Percentiles rank a stretch among this genome's conserved stretches.
phyloP scores from a whole-genome alignment of 2,888 invertebrate species.

The Crioceris asparagi region DNA sequence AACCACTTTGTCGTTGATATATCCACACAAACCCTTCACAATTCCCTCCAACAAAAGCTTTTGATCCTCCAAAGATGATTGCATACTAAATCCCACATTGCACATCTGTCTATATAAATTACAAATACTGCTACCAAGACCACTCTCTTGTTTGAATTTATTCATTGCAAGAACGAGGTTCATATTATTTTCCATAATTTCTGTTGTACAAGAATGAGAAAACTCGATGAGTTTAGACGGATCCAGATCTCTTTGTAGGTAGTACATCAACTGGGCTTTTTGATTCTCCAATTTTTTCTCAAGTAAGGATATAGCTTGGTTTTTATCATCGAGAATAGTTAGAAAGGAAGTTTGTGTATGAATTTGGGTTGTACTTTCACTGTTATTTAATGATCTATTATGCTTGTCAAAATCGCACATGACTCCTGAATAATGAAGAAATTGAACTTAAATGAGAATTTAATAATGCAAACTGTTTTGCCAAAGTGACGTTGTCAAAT shows the following conservation, averaged over 20 bases:
- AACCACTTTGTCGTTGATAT: conserved; percentile 18
- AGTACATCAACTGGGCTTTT: conserved; percentile 29
- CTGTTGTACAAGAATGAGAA: conserved; percentile 25
- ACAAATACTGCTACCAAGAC: conserved; percentile 26
- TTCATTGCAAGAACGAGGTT: conserved; percentile 27
- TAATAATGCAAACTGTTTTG: too few species aligned
- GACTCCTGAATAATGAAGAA: too few species aligned
- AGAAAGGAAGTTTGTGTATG: too few species aligned
- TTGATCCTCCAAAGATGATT: conserved; percentile 20
- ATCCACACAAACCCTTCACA: conserved; percentile 20
- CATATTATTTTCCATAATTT: conserved; percentile 25
- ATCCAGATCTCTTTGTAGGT: conserved; percentile 24
- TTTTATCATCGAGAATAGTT: conserved; percentile 30
- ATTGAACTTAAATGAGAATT: too few species aligned
- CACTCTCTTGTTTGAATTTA: conserved; percentile 25
- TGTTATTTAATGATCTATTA: too few species aligned
- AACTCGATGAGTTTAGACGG: conserved; percentile 22
- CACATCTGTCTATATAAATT: conserved; percentile 27
- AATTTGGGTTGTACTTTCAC: too few species aligned
- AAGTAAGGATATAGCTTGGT: conserved; percentile 24
- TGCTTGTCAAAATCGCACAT: too few species aligned
- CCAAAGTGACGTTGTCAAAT: too few species aligned
- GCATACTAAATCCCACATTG: conserved; percentile 20
- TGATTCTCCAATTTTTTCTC: conserved; percentile 28
- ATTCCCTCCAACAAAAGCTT: conserved; percentile 25